phyloP scores from a whole-genome alignment of 2,888 invertebrate species.

The Lottia gigantea region DNA sequence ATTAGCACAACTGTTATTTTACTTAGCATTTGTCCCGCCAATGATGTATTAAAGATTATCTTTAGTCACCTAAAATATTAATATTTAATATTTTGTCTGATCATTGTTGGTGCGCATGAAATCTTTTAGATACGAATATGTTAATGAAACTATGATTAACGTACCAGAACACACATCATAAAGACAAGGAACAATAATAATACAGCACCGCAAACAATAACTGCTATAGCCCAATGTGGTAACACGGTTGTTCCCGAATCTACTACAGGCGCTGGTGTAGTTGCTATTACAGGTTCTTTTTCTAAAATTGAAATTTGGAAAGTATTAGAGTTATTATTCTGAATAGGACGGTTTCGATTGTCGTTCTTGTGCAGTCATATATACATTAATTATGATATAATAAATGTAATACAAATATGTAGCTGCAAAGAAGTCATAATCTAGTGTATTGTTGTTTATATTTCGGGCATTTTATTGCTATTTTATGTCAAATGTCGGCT shows the following conservation, averaged over 20 bases:
- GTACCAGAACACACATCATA: conserved; percentile 51
- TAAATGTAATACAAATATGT: too few relatives aligned
- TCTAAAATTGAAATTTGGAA: conserved; percentile 13
- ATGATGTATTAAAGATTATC: too few relatives aligned
- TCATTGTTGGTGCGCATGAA: too few relatives aligned
- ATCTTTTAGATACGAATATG: too few relatives aligned
- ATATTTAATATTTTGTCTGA: too few relatives aligned
- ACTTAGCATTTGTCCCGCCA: not conserved
- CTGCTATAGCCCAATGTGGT: conserved; percentile 53
- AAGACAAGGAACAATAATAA: conserved; percentile 47
- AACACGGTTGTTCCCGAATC: conserved; percentile 16
- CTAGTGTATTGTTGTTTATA: too few relatives aligned
- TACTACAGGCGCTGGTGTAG: conserved; percentile 20
- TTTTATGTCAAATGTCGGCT: too few relatives aligned
- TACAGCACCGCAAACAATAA: conserved; percentile 51
- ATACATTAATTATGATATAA: too few relatives aligned
- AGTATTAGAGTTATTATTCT: not conserved
- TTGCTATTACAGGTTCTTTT: conserved; percentile 8
- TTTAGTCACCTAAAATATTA: too few relatives aligned
- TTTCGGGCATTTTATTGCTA: too few relatives aligned
- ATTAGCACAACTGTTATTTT: not conserved
- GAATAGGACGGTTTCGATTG: not conserved
- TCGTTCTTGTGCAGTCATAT: not conserved
- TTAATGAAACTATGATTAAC: conserved; percentile 16
- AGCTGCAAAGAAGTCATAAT: too few relatives aligned